Evolutionary conservation across 2,113 vertebrate genomes (phyloP).

Genomic region (Zosterops pallidus): DNA sequence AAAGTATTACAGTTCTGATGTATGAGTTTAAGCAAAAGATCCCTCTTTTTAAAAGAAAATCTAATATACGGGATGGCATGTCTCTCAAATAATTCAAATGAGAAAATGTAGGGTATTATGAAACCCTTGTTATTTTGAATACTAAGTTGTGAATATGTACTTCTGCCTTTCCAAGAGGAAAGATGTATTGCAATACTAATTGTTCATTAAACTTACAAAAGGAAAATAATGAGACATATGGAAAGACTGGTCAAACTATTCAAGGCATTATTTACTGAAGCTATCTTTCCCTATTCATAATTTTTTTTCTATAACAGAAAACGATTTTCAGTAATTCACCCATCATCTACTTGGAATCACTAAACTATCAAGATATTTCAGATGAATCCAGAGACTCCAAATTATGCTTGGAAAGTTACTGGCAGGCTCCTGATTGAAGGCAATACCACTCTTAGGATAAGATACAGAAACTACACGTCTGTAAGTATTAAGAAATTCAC

Average conservation of each 20-base stretch:
- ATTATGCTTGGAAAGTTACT: neutral
- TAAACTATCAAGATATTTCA: neutral
- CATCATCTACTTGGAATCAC: neutral
- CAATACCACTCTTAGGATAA: neutral
- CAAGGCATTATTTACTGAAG: neutral
- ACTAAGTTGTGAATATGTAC: neutral
- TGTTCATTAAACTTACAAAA: neutral
- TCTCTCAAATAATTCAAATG: neutral
- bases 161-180: neutral
- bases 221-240: neutral
- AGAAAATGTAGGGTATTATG: neutral
- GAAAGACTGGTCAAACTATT: neutral
- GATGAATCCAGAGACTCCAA: neutral
- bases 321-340: neutral
- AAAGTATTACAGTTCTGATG: neutral
- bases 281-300: neutral
- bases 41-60: neutral
- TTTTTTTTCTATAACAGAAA: neutral
- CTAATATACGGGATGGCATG: neutral
- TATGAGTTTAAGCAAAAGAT: neutral
- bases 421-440: neutral
- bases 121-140: neutral
- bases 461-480: neutral
- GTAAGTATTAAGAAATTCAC: conserved; percentile 12
- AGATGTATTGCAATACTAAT: neutral